Base-by-base conservation (phyloP, 2,888 invertebrate genomes). In the Rotaria socialis region DNA sequence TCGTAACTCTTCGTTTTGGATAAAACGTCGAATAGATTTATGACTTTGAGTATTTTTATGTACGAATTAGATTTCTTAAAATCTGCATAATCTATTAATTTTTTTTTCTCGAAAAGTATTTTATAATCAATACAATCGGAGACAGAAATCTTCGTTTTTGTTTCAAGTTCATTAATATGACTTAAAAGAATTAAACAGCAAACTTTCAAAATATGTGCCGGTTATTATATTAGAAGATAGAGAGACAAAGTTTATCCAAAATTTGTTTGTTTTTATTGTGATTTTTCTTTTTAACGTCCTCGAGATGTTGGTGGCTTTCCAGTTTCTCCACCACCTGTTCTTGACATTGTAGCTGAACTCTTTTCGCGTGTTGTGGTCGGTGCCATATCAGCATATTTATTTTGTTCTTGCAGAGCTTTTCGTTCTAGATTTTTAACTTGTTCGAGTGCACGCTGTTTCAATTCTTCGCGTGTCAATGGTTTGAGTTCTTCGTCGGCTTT, bases 391-490 rank as follows among this genome's bases (percentile, higher is more conserved):
- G 16, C 11, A 14, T 67, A 67, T 67, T 67, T 67, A 41, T 67
- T 67, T 27, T 67, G 67, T 67, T 67, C 67, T 67, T 67, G 67
- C 16, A 67, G 7, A 35, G 67, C 67, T 27, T 67, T 67, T 27
- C 67, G 67, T 67, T 67, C 67, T 67, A 67, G 35, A 67, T 67
- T 35, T 67, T 67, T 67, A 14, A 67, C 67, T 67, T 67, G 67
- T 67, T 67, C 67, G 19, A 27, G 35, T 27, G 67, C 67, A 67
- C 67, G 67, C 19, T 35, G 67, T 67, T 67, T 67, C 19, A 67
- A 16, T 67, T 67, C 67, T 67, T 67, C 67, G 19, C 67, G 67
- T 41, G 67, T 67, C 35, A 67, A 67, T 41, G 67, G 67, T 27
- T 67, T 67, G 16, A 67, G 67, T 67, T 67, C 67, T 19, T 67